A percentile compares a stretch with the other conserved stretches of the same genome.
phyloP scores from a whole-genome alignment of 1,140 invertebrate genomes.

The Brachionus rubens region DNA sequence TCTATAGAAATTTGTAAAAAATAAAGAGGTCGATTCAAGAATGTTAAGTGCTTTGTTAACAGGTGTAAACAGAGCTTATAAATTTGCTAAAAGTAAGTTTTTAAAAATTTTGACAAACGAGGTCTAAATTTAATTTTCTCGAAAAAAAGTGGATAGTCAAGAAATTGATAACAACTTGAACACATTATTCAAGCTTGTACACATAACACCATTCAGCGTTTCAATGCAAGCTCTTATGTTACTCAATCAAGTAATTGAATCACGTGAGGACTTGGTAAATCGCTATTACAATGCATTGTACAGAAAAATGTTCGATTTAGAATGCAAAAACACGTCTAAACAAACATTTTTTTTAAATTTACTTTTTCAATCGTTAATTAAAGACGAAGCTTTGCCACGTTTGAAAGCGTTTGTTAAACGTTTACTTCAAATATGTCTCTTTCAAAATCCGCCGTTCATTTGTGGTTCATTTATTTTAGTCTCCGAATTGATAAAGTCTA shows the following conservation, averaged over 20 bases:
- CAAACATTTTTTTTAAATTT: constrained; percentile 81
- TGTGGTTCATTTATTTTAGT: constrained; percentile 75
- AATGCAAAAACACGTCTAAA: constrained; percentile 71
- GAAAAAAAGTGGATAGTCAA: constrained; percentile 59
- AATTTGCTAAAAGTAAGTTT: constrained; percentile 67
- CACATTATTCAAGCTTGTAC: constrained; percentile 82
- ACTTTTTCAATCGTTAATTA: constrained; percentile 76
- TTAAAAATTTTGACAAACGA: neutral
- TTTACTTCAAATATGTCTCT: constrained; percentile 71
- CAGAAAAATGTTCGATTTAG: constrained; percentile 74
- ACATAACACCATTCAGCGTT: constrained; percentile 73
- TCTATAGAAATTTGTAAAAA: constrained; percentile 65
- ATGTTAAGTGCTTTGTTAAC: constrained; percentile 84
- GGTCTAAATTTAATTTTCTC: neutral
- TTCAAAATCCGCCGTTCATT: constrained; percentile 66
- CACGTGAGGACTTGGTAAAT: constrained; percentile 62
- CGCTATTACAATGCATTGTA: constrained; percentile 87
- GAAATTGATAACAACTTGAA: constrained; percentile 70
- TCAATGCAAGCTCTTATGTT: constrained; percentile 80
- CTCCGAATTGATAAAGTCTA: constrained; percentile 66
- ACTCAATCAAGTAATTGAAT: constrained; percentile 74
- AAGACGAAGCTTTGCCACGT: constrained; percentile 70
- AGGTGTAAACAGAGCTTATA: constrained; percentile 82
- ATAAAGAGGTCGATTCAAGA: constrained; percentile 78
- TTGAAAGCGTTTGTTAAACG: constrained; percentile 83